Percentiles rank a stretch among this genome's conserved stretches.
Conservation (phyloP, 2,113 vertebrate genomes). For the Atlantisia rogersi region DNA sequence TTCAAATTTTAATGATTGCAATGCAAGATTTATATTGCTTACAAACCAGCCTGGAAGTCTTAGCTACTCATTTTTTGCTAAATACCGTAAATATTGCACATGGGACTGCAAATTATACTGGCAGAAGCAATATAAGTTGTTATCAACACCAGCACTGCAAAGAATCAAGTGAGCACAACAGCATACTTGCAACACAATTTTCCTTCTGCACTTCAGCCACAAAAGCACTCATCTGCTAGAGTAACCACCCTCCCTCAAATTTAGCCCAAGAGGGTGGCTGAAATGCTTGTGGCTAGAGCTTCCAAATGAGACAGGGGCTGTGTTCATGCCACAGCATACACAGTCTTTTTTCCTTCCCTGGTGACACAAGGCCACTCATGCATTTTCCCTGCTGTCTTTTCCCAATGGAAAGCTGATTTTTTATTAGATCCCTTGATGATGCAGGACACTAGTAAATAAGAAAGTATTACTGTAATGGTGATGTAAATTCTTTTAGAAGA, state of each 20-base stretch:
- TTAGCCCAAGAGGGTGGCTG: not conserved
- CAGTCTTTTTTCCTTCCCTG: fast-evolving
- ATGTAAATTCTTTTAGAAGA: not conserved
- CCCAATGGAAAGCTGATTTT: not conserved
- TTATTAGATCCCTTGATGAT: not conserved
- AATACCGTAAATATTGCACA: not conserved
- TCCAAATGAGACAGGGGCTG: not conserved
- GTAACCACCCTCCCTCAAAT: not conserved
- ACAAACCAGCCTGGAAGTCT: not conserved
- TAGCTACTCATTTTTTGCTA: not conserved
- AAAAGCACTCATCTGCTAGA: not conserved
- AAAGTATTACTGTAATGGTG: not conserved
- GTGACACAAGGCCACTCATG: fast-evolving
- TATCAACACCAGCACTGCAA: not conserved
- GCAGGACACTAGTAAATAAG: not conserved
- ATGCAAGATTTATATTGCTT: not conserved
- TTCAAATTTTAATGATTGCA: not conserved
- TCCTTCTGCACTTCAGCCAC: not conserved
- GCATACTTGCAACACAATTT: not conserved
- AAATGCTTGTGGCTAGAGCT: not conserved
- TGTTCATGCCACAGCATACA: fast-evolving
- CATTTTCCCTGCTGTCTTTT: not conserved
- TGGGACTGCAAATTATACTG: not conserved
- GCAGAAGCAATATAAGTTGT: not conserved
- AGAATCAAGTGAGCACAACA: not conserved